Base-by-base conservation (phyloP, 2,888 invertebrate genomes). In the Macrophya annulata region DNA sequence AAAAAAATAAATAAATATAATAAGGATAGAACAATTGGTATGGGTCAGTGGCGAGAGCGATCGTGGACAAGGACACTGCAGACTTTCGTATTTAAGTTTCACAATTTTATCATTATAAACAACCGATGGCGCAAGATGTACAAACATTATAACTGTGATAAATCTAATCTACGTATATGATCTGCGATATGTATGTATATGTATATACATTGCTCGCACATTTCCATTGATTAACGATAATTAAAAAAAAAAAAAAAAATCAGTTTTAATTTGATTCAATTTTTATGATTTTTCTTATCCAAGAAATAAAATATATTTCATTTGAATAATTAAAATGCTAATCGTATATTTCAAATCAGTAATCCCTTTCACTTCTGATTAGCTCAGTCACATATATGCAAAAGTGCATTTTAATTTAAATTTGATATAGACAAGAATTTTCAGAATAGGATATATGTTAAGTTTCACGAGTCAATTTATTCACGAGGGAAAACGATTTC, bases 21-120 rank as follows among this genome's bases (percentile, higher is more conserved):
- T 17, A 25, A 68, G 12, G 15, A 68, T 37, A 68, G 37, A 68
- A 68, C 17, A 68, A 68, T 68, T 17, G 68, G 31, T 31, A 12
- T 62, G 37, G 17, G 37, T 68, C n/a, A 37, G 68, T 15, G 17
- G 17, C 17, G 37, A 8, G 68, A 37, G 31, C 8, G 62, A 21
- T 9, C 37, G 37, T 68, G 37, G 37, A 68, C 68, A 68, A 68
- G 68, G 68, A 68, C 68, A 68, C 17, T 37, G 15, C 12, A 62
- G 37, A 68, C 68, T 68, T 68, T 68, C 68, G 68, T 68, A 68
- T 68, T 68, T 68, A 17, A 37, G 17, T 68, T 37, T 68, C 68
- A 68, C 68, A 68, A 68, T 15, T 37, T 68, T 25, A 37, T 68
- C 25, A 68, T 68, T 68, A 68, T 37, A 68, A 37, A 68, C 37